phyloP scores from a whole-genome alignment of 2,797 vertebrate species.

The Morelia viridis region DNA sequence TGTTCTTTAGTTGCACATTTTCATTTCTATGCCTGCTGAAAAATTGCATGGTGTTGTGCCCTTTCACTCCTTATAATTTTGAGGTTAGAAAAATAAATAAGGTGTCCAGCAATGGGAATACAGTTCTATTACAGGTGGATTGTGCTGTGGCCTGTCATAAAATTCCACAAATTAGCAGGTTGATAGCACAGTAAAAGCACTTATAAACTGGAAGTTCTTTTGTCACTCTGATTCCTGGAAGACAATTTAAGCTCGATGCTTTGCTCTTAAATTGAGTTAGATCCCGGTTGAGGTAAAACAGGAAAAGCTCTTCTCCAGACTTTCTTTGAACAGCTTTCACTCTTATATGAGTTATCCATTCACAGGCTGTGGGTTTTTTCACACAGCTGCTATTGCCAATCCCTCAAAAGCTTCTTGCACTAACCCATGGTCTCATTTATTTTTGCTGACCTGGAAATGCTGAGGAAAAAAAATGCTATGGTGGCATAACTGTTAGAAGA shows the following conservation, averaged over 20 bases:
- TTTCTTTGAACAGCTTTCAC: neutral
- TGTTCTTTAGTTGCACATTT: neutral
- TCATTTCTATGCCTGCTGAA: neutral
- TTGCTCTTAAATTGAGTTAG: neutral
- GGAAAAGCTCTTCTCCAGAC: neutral
- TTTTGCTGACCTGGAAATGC: neutral
- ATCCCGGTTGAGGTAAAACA: neutral
- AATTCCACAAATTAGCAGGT: neutral
- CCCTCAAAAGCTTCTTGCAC: neutral
- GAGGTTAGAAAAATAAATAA: neutral
- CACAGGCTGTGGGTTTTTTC: neutral
- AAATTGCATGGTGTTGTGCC: neutral
- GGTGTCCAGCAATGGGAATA: neutral
- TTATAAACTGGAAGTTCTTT: too few species aligned
- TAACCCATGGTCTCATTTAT: neutral
- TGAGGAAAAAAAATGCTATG: neutral
- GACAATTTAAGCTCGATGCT: neutral
- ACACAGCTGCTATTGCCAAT: neutral
- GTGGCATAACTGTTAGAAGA: neutral
- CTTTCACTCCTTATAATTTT: neutral
- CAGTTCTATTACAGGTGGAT: neutral
- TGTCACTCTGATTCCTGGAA: neutral
- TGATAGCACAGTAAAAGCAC: neutral
- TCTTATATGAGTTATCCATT: neutral
- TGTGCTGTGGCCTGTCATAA: neutral